phyloP scores from a whole-genome alignment of 1,140 invertebrate species.

The Trachymyrmex cornetzi region DNA sequence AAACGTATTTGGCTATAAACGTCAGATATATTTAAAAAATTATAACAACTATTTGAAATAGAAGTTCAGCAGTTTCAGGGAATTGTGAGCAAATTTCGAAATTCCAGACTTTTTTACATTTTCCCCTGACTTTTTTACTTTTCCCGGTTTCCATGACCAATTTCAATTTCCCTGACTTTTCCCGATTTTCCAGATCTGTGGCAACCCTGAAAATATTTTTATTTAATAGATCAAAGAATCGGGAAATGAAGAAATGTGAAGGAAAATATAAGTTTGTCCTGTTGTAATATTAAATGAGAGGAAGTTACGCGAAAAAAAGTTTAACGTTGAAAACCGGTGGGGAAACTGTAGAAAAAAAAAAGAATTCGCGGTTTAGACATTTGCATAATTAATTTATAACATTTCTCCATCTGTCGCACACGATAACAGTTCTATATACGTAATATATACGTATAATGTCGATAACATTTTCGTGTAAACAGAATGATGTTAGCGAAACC shows the following conservation, averaged over 20 bases:
- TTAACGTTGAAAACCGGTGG: background rate
- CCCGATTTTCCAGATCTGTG: no score
- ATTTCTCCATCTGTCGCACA: background rate
- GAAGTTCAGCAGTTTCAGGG: no score
- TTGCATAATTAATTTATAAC: slow-evolving; percentile 29
- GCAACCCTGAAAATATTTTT: background rate
- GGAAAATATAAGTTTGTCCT: background rate
- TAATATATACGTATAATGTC: no score
- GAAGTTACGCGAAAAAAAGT: slow-evolving; percentile 2
- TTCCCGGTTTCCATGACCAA: no score
- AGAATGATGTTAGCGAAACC: background rate
- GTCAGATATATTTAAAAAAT: no score
- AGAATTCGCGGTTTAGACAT: background rate
- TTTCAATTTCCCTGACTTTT: no score
- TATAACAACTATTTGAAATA: no score
- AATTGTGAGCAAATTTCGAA: no score
- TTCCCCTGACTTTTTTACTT: no score
- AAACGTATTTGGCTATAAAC: no score
- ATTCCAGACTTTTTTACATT: no score
- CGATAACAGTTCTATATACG: background rate
- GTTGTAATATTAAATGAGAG: slow-evolving; percentile 3
- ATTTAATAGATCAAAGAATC: background rate
- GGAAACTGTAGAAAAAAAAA: background rate
- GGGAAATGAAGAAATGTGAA: background rate
- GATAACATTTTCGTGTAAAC: background rate